Evolutionary conservation across 2,113 vertebrate species (phyloP).

Genomic region (Stigmatopora argus): DNA sequence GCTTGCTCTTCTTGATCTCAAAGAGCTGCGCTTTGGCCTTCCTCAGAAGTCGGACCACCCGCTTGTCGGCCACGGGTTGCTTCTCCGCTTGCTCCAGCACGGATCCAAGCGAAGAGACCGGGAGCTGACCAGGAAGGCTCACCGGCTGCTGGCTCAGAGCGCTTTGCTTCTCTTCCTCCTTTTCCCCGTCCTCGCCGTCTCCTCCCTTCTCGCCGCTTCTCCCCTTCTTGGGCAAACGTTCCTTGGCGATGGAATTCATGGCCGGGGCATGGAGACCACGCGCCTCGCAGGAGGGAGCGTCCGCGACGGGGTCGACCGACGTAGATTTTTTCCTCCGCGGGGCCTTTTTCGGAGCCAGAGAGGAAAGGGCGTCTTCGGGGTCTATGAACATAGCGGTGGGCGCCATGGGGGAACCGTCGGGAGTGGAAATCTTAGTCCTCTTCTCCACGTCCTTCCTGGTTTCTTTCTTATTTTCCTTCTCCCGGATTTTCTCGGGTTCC

Average conservation of each 20-base stretch:
- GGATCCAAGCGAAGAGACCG: constrained; percentile 82
- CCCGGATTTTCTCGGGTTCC: constrained; percentile 75
- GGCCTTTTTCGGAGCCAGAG: constrained; percentile 65
- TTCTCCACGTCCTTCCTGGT: constrained; percentile 79
- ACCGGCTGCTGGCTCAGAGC: constrained; percentile 61
- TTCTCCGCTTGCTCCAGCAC: constrained; percentile 89
- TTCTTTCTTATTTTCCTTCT: constrained; percentile 91
- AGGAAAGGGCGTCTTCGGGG: constrained; percentile 47
- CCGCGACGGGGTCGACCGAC: constrained; percentile 63
- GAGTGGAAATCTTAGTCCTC: constrained; percentile 55
- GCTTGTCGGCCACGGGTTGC: constrained; percentile 87
- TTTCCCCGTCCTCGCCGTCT: constrained; percentile 79
- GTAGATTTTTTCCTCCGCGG: constrained; percentile 78
- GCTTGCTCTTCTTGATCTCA: constrained; percentile 95
- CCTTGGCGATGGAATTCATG: constrained; percentile 72
- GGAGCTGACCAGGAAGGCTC: constrained; percentile 55
- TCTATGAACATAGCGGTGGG: constrained; percentile 60
- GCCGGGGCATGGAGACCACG: constrained; percentile 58
- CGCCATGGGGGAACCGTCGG: constrained; percentile 57
- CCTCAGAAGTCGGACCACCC: constrained; percentile 87
- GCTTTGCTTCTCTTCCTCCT: constrained; percentile 73
- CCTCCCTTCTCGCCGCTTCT: constrained; percentile 67
- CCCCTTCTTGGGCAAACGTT: constrained; percentile 84
- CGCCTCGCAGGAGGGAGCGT: constrained; percentile 59
- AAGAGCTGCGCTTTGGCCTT: constrained; percentile 94